Percentiles rank a stretch among this genome's conserved stretches.
Evolutionary conservation across 2,113 vertebrate genomes (phyloP).

Genomic region (Sciurus niger): DNA sequence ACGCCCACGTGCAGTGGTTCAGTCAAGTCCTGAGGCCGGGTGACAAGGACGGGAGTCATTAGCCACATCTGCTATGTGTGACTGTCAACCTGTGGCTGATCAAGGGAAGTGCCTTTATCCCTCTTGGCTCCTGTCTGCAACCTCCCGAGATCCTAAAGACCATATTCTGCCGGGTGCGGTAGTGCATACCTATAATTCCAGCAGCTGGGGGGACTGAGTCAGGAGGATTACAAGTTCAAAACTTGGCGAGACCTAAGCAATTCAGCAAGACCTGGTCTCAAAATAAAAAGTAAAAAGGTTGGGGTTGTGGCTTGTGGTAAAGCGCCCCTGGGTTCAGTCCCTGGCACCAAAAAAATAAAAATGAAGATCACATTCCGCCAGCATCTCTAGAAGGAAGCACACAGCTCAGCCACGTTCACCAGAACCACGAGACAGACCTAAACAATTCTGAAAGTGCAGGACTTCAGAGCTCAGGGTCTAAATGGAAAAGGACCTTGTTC

Average conservation of each 20-base stretch:
- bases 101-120: neutral
- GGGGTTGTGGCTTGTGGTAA: too few species aligned
- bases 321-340: too few species aligned
- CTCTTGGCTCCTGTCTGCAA: neutral
- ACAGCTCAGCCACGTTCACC: accelerated
- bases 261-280: too few species aligned
- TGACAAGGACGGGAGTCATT: neutral
- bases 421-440: neutral
- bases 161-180: neutral
- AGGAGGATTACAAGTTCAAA: too few species aligned
- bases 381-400: neutral
- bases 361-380: too few species aligned
- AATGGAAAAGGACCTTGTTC: neutral
- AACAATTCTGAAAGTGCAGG: neutral
- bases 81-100: neutral
- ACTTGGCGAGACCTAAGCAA: too few species aligned
- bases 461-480: neutral
- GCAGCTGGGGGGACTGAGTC: too few species aligned
- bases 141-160: neutral
- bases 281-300: too few species aligned
- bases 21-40: neutral
- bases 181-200: too few species aligned
- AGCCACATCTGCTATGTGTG: neutral
- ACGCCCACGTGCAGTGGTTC: neutral
- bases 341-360: too few species aligned